Evolutionary conservation across 1,140 invertebrate species (phyloP).

Genomic region (Rhizoglyphus robini): DNA sequence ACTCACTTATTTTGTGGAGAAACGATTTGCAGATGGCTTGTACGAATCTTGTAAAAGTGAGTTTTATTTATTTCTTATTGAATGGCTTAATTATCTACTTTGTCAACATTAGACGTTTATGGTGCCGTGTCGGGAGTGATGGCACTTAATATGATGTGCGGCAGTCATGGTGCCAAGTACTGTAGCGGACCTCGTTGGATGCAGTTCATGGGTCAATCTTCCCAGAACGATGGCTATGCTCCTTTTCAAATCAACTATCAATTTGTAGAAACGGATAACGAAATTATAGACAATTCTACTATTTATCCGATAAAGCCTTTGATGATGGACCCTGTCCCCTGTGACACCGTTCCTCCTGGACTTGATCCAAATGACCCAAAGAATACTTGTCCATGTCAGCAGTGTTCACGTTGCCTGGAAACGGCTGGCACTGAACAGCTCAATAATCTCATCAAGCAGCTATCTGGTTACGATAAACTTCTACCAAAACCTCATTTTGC

Average conservation of each 20-base stretch:
- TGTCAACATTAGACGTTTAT: background rate
- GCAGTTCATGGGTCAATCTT: constrained; percentile 25
- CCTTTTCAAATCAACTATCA: constrained; percentile 27
- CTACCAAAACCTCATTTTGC: background rate
- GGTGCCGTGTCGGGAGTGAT: constrained; percentile 20
- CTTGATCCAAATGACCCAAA: background rate
- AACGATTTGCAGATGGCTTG: constrained; percentile 20
- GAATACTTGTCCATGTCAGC: background rate
- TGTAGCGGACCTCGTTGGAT: constrained; percentile 23
- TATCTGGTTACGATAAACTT: background rate
- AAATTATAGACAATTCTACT: background rate
- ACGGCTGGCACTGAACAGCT: background rate
- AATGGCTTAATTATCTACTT: background rate
- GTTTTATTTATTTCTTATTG: background rate
- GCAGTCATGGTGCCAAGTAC: constrained; percentile 17
- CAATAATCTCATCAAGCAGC: background rate
- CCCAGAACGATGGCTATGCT: constrained; percentile 23
- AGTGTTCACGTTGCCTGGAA: background rate
- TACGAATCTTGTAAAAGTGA: constrained; percentile 26
- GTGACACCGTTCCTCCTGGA: constrained; percentile 18
- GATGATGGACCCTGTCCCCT: constrained; percentile 8
- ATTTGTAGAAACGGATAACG: constrained; percentile 8
- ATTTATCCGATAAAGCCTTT: constrained; percentile 10
- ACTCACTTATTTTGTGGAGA: constrained; percentile 18
- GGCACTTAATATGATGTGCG: constrained; percentile 26